These are phyloP conservation scores for Lycaon pictus DNA, from an alignment of 2,113 vertebrate genomes.

Conservation along the genomic window DNA sequence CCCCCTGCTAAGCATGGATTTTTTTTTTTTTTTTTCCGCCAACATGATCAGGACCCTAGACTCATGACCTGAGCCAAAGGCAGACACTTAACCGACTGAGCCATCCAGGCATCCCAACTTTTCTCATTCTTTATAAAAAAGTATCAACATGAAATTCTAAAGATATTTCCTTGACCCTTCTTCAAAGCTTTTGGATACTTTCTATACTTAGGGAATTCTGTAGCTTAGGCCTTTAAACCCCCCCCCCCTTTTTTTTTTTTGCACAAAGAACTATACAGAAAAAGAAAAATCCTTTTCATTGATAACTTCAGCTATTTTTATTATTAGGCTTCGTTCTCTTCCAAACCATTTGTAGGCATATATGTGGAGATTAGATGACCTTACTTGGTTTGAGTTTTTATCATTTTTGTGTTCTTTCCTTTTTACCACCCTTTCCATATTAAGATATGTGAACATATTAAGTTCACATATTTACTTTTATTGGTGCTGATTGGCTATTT, in stretches of 20 bases:
- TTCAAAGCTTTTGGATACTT: constrained; percentile 29
- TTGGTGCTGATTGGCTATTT: constrained; percentile 9
- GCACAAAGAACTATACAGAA: background rate
- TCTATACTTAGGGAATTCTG: background rate
- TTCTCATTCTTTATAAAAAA: background rate
- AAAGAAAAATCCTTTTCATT: background rate
- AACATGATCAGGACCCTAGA: too few species aligned
- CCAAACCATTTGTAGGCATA: background rate
- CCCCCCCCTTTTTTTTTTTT: background rate
- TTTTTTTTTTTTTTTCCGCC: background rate
- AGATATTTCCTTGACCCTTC: background rate
- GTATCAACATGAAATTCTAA: background rate
- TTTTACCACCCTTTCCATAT: background rate
- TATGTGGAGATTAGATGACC: background rate
- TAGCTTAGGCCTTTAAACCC: background rate
- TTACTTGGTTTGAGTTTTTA: constrained; percentile 8
- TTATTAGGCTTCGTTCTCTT: background rate
- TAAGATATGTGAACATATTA: background rate
- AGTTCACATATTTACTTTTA: constrained; percentile 7
- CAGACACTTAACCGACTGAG: too few species aligned
- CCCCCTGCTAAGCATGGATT: too few species aligned
- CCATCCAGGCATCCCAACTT: too few species aligned
- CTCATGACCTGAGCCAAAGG: too few species aligned
- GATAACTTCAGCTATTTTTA: constrained; percentile 23
- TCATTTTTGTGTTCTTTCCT: background rate